Conservation (phyloP, 1,140 invertebrate species). For the Andrena cerasifolii region DNA sequence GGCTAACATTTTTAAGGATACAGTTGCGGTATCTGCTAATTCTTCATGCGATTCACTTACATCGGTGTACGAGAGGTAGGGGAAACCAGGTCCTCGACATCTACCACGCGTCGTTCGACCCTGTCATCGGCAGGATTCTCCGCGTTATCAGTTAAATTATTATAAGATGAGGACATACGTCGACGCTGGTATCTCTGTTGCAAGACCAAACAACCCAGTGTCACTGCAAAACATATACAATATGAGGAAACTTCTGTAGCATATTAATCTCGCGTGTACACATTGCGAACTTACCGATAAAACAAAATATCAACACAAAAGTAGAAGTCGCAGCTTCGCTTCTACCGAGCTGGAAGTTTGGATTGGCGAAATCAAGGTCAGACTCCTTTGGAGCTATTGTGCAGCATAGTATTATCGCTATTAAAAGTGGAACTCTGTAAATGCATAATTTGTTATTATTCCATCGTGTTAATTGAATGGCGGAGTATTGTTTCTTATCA, state of each 20-base stretch:
- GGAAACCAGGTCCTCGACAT: conserved; percentile 88
- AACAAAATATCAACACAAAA: conserved; percentile 86
- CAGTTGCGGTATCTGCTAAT: conserved; percentile 11
- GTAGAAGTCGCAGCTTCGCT: conserved; percentile 87
- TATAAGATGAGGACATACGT: conserved; percentile 74
- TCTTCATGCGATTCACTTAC: conserved; percentile 53
- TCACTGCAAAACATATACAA: conserved; percentile 81
- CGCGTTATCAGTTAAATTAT: conserved; percentile 70
- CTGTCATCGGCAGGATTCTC: conserved; percentile 68
- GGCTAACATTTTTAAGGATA: not conserved
- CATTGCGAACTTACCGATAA: conserved; percentile 83
- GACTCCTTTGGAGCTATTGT: conserved; percentile 62
- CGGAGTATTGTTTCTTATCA: conserved; percentile 65
- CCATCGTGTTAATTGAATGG: conserved; percentile 40
- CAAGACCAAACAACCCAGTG: conserved; percentile 88
- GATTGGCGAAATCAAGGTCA: conserved; percentile 85
- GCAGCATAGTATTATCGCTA: conserved; percentile 76
- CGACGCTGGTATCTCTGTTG: conserved; percentile 86
- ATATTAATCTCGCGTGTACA: not conserved
- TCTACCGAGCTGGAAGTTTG: conserved; percentile 91
- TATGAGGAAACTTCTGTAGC: too few relatives aligned
- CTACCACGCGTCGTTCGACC: conserved; percentile 82
- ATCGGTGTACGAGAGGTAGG: conserved; percentile 54
- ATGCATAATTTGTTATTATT: conserved; percentile 28
- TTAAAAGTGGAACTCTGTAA: conserved; percentile 82